Evolutionary conservation across 1,140 invertebrate genomes (phyloP).

Genomic region (Temnothorax nylanderi): DNA sequence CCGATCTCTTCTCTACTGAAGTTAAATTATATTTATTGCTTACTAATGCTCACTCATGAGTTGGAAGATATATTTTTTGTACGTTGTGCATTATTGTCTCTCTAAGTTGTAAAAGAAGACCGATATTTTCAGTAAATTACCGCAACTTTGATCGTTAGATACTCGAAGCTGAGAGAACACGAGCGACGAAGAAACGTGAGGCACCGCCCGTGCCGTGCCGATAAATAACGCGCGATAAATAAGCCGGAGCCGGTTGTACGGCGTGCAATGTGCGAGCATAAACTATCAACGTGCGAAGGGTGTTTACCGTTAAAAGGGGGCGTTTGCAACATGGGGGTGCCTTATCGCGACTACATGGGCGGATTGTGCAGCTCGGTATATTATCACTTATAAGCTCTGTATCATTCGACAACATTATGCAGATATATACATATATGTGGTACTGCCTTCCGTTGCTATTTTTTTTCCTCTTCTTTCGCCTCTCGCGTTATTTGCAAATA

Average conservation of each 20-base stretch:
- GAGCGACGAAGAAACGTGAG: constrained; percentile 62
- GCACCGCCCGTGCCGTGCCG: constrained; percentile 20
- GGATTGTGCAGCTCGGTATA: constrained; percentile 75
- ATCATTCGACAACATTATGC: constrained; percentile 61
- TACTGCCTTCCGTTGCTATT: background rate
- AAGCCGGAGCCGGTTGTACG: background rate
- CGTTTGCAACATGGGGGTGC: constrained; percentile 67
- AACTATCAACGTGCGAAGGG: constrained; percentile 71
- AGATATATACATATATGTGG: background rate
- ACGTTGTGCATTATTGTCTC: background rate
- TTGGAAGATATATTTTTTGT: too few species aligned
- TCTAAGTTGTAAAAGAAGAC: background rate
- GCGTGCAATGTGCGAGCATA: constrained; percentile 59
- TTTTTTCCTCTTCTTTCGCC: background rate
- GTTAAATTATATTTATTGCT: background rate
- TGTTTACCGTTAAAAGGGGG: constrained; percentile 74
- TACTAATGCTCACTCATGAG: background rate
- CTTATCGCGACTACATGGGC: constrained; percentile 78
- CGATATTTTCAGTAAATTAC: background rate
- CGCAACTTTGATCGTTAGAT: background rate
- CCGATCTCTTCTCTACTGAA: background rate
- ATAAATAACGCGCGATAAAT: constrained; percentile 73
- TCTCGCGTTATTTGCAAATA: background rate
- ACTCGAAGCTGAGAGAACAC: background rate
- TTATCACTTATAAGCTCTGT: constrained; percentile 67